Base-by-base conservation (phyloP, 2,888 invertebrate genomes). In the Seladonia tumulorum region DNA sequence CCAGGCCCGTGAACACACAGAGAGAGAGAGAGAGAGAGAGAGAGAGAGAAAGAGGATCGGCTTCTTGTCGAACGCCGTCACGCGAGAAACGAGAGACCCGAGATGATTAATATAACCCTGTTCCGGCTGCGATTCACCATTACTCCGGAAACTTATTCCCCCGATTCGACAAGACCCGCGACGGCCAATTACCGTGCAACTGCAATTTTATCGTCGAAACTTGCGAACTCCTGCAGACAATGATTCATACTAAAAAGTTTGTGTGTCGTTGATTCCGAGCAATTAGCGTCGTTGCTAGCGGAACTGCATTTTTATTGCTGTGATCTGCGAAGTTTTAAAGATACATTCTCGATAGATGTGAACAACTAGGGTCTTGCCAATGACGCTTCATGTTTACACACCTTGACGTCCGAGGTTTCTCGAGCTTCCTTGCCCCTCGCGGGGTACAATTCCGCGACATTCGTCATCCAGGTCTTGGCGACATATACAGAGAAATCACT, bases 31-130 rank as follows among this genome's bases (percentile, higher is more conserved):
- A 45, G 12, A 45, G 12, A 45, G 45, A 39, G 39, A 39, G 39
- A 39, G 39, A 39, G 39, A 42, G 42, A 42, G 35, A 39, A 25
- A 16, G 49, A 73, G 35, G 39, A 45, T 29, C n/a, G 66, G 49
- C 73, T 78, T 76, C 70, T 75, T 63, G 60, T 60, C 75, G 75
- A 47, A 60, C 74, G 49, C 22, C 57, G 14, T 70, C 39, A 25
- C 68, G 57, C 35, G 49, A 42, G 25, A 68, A 68, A 35, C 18
- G 22, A 29, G 60, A 66, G 66, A 76, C 68, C 53, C 76, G 22
- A 53, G 42, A 53, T 66, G 76, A 77, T 68, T 68, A 77, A 39
- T 68, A 77, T 49, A 16, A 72, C 49, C 76, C 63, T 63, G 76
- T 35, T 66, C 47, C 63, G 12, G 45, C 25, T 42, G 29, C 76